A percentile compares a stretch with the other conserved stretches of the same genome.
These are phyloP conservation scores for Aphaenogaster ashmeadi DNA, from an alignment of 1,140 invertebrate genomes.

Conservation along the genomic window DNA sequence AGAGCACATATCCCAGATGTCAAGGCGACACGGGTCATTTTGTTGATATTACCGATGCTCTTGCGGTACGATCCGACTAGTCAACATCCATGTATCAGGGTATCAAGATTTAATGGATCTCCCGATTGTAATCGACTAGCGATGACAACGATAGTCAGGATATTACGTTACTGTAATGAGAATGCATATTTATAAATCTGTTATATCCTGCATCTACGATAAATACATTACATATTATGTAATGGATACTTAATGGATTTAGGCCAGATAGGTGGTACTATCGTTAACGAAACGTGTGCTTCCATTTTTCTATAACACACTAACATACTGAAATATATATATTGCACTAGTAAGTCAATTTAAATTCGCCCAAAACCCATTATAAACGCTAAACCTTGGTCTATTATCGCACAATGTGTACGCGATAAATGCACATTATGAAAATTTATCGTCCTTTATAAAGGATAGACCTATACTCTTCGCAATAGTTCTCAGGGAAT, in stretches of 20 bases:
- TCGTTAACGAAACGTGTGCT: background rate
- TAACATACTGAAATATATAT: background rate
- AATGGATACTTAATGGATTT: constrained; percentile 45
- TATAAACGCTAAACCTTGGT: constrained; percentile 13
- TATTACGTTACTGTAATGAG: constrained; percentile 54
- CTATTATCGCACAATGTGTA: background rate
- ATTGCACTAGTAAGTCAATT: constrained; percentile 31
- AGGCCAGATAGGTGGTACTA: background rate
- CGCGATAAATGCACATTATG: constrained; percentile 14
- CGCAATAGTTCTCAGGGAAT: background rate
- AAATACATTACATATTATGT: constrained; percentile 44
- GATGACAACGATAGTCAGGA: constrained; percentile 29
- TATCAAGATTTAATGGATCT: constrained; percentile 58
- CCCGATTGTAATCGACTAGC: constrained; percentile 52
- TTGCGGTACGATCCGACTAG: constrained; percentile 36
- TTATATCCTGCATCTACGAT: constrained; percentile 17
- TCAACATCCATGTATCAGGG: constrained; percentile 58
- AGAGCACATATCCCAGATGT: constrained; percentile 66
- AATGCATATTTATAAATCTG: constrained; percentile 48
- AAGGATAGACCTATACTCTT: background rate
- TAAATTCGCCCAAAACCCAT: background rate
- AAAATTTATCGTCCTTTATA: constrained; percentile 2
- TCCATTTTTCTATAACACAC: constrained; percentile 29
- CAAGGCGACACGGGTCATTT: constrained; percentile 18
- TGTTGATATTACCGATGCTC: constrained; percentile 59